phyloP scores from a whole-genome alignment of 1,140 invertebrate species.

The Trichomalopsis sarcophagae region DNA sequence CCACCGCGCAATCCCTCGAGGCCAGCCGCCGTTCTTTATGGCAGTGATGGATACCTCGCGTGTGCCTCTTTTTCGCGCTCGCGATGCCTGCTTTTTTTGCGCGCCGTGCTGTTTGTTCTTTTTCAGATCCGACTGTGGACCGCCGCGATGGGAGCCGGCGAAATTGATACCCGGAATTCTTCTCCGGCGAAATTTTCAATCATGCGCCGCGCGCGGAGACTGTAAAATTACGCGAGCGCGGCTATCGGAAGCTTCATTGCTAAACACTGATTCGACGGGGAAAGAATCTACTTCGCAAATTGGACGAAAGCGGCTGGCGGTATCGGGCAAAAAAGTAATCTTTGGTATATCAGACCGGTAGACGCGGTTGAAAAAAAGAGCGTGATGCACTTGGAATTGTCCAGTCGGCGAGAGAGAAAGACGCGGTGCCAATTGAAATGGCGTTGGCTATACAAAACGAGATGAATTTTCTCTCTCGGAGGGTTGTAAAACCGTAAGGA shows the following conservation, averaged over 20 bases:
- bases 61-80: conserved; percentile 42
- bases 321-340: no score
- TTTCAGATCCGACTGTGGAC: not conserved
- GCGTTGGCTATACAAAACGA: no score
- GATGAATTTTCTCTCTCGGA: not conserved
- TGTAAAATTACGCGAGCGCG: not conserved
- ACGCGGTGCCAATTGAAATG: no score
- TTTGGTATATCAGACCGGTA: no score
- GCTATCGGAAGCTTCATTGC: no score
- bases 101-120: not conserved
- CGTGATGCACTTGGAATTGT: no score
- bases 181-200: not conserved
- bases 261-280: no score
- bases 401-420: no score
- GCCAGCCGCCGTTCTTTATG: conserved; percentile 51
- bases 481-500: conserved; percentile 10
- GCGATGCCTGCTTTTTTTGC: conserved; percentile 29
- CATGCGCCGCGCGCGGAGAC: no score
- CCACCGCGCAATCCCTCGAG: conserved; percentile 54
- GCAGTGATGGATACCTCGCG: conserved; percentile 55
- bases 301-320: no score
- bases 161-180: conserved; percentile 27
- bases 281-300: no score
- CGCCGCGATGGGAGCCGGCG: not conserved
- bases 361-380: no score